Evolutionary conservation across 2,113 vertebrate species (phyloP).

Genomic region (Onychostoma macrolepis): DNA sequence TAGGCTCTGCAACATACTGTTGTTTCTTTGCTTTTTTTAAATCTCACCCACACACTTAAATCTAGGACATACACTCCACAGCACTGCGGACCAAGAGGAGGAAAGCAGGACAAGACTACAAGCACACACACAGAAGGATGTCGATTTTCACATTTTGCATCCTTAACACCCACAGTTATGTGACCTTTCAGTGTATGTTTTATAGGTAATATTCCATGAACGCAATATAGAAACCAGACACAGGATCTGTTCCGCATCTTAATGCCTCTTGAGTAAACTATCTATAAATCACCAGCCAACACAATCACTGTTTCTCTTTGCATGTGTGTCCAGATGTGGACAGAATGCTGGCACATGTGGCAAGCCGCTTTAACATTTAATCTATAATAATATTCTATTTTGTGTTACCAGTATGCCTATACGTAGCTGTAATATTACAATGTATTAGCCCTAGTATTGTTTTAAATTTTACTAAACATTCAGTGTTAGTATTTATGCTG

Average conservation of each 20-base stretch:
- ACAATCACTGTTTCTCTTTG: neutral
- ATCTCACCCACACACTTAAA: conserved; percentile 58
- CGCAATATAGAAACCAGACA: conserved; percentile 4
- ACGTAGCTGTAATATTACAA: neutral
- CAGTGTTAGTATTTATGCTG: neutral
- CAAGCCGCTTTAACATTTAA: neutral
- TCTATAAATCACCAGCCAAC: conserved; percentile 5
- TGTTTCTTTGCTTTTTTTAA: conserved; percentile 36
- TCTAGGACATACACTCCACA: conserved; percentile 60
- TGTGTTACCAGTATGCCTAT: neutral
- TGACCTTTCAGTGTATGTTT: neutral
- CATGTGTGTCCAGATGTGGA: neutral
- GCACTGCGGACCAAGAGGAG: conserved; percentile 55
- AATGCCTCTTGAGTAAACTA: conserved; percentile 6
- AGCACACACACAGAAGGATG: conserved; percentile 6
- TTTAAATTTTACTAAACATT: neutral
- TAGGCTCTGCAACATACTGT: conserved; percentile 50
- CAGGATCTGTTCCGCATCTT: conserved; percentile 18
- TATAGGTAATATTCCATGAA: neutral
- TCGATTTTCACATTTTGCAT: conserved; percentile 8
- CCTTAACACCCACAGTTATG: conserved; percentile 5
- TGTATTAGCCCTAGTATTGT: neutral
- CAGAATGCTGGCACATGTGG: conserved; percentile 3
- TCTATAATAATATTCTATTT: neutral
- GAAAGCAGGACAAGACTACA: conserved; percentile 57